phyloP scores from a whole-genome alignment of 2,797 vertebrate genomes.

The Molossus molossus region DNA sequence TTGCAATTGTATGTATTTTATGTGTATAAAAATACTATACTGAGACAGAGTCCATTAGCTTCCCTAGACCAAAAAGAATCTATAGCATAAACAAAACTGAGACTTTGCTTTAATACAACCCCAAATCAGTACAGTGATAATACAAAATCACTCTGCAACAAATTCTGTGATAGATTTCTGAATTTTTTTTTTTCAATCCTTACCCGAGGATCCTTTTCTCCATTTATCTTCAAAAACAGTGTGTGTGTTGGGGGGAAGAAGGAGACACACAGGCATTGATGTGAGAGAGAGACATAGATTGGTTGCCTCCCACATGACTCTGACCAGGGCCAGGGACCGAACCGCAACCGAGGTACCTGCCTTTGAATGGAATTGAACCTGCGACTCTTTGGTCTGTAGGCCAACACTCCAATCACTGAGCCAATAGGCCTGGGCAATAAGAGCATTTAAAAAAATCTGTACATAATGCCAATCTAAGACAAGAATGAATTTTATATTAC shows the following conservation, averaged over 20 bases:
- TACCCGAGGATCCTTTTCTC: no score
- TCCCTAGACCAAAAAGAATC: background rate
- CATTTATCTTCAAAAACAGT: no score
- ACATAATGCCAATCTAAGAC: constrained; percentile 6
- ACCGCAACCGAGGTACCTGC: no score
- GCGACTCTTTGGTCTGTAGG: no score
- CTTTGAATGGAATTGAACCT: no score
- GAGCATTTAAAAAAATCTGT: background rate
- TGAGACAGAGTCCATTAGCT: background rate
- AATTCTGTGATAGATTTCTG: constrained; percentile 4
- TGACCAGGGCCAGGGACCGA: no score
- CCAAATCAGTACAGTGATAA: background rate
- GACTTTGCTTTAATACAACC: constrained; percentile 10
- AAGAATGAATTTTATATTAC: constrained; percentile 26
- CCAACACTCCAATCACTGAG: no score
- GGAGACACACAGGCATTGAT: no score
- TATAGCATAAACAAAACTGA: background rate
- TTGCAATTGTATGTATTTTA: constrained; percentile 8
- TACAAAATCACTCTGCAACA: constrained; percentile 23
- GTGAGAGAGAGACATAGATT: no score
- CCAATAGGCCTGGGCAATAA: background rate
- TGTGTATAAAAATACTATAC: background rate
- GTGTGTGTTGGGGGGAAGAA: no score
- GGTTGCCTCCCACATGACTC: no score
- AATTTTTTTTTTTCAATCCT: background rate